phyloP scores from a whole-genome alignment of 1,140 invertebrate genomes.

The Lasioglossum albipes region DNA sequence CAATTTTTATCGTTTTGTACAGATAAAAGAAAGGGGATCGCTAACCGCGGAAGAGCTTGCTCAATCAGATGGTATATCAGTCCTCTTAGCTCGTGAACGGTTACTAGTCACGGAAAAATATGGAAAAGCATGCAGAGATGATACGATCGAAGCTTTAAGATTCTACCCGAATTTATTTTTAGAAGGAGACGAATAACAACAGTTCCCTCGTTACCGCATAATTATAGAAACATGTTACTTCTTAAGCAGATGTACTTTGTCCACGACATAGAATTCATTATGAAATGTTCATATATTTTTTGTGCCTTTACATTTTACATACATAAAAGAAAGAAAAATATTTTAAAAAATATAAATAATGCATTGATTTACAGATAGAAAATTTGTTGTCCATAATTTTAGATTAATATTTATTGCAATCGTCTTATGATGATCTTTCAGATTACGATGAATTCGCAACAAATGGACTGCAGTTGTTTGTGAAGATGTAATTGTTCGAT shows the following conservation, averaged over 20 bases:
- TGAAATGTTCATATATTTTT: constrained; percentile 34
- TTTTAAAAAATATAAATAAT: constrained; percentile 16
- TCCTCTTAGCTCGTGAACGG: constrained; percentile 93
- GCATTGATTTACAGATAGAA: constrained; percentile 5
- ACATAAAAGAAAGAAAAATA: constrained; percentile 4
- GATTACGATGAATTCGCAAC: neutral
- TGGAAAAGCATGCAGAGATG: constrained; percentile 94
- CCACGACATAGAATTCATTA: constrained; percentile 12
- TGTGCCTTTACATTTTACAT: constrained; percentile 15
- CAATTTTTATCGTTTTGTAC: constrained; percentile 58
- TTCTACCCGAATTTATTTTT: constrained; percentile 96
- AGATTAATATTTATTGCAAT: neutral
- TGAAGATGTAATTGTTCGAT: no score
- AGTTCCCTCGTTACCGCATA: neutral
- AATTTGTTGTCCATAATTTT: neutral
- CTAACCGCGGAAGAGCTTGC: constrained; percentile 93
- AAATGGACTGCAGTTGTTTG: neutral
- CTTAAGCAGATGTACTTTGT: constrained; percentile 11
- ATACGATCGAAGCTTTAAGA: constrained; percentile 93
- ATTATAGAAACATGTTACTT: neutral
- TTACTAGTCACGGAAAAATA: constrained; percentile 90
- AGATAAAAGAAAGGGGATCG: constrained; percentile 87
- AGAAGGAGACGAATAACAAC: constrained; percentile 67
- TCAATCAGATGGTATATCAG: constrained; percentile 88
- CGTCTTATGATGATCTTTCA: neutral